Percentiles rank a stretch among this genome's conserved stretches.
These are phyloP conservation scores for Nixonia krombeini DNA, from an alignment of 1,140 invertebrate species.

Conservation along the genomic window DNA sequence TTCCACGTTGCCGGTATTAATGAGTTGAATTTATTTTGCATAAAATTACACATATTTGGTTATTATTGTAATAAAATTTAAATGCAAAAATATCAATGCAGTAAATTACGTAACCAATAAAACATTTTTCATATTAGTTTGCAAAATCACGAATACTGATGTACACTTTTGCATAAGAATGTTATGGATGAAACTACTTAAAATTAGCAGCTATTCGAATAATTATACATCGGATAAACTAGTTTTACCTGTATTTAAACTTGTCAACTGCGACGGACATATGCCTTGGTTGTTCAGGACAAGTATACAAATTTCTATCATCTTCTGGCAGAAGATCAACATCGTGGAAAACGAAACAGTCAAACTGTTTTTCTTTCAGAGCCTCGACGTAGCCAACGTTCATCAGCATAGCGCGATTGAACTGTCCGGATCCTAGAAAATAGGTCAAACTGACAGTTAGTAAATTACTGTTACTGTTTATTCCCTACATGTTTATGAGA, in stretches of 20 bases:
- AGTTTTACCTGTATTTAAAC: slow-evolving; percentile 85
- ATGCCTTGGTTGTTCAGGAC: slow-evolving; percentile 91
- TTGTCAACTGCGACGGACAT: slow-evolving; percentile 96
- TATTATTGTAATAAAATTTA: no score
- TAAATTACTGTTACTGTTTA: no score
- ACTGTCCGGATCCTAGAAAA: slow-evolving; percentile 59
- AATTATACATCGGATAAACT: slow-evolving; percentile 1
- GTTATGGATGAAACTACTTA: not conserved
- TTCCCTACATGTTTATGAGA: no score
- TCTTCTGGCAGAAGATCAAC: slow-evolving; percentile 95
- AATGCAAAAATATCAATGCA: no score
- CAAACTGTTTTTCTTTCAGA: slow-evolving; percentile 81
- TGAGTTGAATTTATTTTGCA: no score
- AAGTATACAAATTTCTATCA: slow-evolving; percentile 92
- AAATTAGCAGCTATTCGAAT: not conserved
- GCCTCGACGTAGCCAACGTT: slow-evolving; percentile 96
- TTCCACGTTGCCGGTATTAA: no score
- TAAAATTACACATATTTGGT: no score
- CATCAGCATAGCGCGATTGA: slow-evolving; percentile 94
- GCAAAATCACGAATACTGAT: no score
- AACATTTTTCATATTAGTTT: no score
- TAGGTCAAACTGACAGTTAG: no score
- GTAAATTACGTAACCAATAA: no score
- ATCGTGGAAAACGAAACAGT: slow-evolving; percentile 97
- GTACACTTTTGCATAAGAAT: not conserved